Base-by-base conservation (phyloP, 2,797 vertebrate genomes). In the Eidolon dupreanum region DNA sequence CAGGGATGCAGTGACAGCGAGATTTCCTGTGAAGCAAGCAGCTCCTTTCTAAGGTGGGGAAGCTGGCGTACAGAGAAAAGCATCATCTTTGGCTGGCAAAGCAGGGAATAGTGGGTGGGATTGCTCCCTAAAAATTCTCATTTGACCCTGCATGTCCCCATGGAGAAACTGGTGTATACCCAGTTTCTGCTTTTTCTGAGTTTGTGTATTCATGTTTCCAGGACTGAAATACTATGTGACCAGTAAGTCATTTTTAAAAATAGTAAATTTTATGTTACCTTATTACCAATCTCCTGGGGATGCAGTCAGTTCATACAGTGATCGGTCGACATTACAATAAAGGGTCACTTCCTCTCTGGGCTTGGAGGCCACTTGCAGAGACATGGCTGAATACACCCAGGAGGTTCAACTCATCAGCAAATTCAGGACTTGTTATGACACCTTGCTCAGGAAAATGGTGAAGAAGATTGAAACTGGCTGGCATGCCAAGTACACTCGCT, bases 391-490 rank as follows among this genome's bases (percentile, higher is more conserved):
- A 95, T 99, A 99, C 97, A 99, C 99, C 97, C 99, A 99, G 99
- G 99, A 99, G 98, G 99, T 99, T 96, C 98, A 99, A 71, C 99
- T 99, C 38, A 98, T 99, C 92, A 98, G 99, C 96, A 99, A 99
- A 98, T 99, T 99, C 4, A 98, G 99, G 91, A 99, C 99, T 68
- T 98, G 99, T 95, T 99, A 99, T 0, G 99, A 99, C 15, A 99
- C 99, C 0, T 99, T 99, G 90, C 99, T 99, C 49, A 99, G 99
- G 98, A 99, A 99, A 94, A 99, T 99, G 99, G 99, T 99, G 84
- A 99, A 99, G 98, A 99, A 99, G 97, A 99, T 99, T 85, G 99
- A 99, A 98, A 99, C 99, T 93, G 99, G 99, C 97, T 99, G 99
- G 97, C 99, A 99, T 10, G 98, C 99, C 0, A 99, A 99, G 94